Base-by-base conservation (phyloP, 2,797 vertebrate genomes). In the Malurus leucopterus region DNA sequence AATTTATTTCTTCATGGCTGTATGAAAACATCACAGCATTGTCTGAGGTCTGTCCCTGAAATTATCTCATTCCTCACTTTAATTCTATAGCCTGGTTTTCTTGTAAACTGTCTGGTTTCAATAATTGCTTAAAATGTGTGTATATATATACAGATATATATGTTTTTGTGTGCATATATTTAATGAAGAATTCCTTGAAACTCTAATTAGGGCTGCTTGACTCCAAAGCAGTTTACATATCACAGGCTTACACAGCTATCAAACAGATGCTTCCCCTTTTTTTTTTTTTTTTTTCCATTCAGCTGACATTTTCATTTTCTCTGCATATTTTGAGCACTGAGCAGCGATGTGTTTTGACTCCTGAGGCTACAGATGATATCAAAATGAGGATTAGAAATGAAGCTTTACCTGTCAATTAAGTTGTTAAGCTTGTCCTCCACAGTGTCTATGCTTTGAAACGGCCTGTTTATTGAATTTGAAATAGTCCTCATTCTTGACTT, bases 401-500 rank as follows among this genome's bases (percentile, higher is more conserved):
- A 92, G 74, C 78, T 95, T 93, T 94, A 96, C 78, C 89, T 93
- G 93, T 92, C 88, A 95, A 85, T 93, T 88, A 84, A 76, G 75
- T 85, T 94, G 90, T 89, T 95, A 87, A 78, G 86, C 92, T 94
- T 94, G 88, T 94, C 87, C 77, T 93, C 80, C 89, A 59, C 72
- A 86, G 58, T n/a, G 16, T 91, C 84, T 93, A 74, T 63, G 26
- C 67, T 95, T 95, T 90, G 58, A 90, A 47, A 90, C 89, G 81
- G 67, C 62, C 86, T 93, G 67, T 90, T 93, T 75, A 75, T 83
- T 95, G 91, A 90, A 88, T 95, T 93, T 93, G 90, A 92, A 95
- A 95, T 94, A 93, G 92, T 93, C 95, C 92, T 96, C 89, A 83
- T 70, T 90, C 74, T 84, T 96, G 94, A 97, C 95, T 94, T 96